Evolutionary conservation across 2,888 invertebrate genomes (phyloP), one percentile per base, ranked within the genome.

Genomic region (Rotaria sp.): DNA sequence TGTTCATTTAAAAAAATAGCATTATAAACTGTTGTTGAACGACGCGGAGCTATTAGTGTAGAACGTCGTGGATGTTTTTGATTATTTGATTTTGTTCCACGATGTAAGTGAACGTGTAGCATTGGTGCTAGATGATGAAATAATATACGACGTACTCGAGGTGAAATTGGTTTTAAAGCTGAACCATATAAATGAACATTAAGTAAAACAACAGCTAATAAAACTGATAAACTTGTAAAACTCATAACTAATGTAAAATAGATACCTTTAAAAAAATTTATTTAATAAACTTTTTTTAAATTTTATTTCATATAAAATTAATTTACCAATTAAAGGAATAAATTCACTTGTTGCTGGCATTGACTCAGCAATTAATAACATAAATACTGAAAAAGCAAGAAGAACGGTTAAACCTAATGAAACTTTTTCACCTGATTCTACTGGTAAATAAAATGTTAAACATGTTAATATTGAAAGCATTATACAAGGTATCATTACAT

Each of bases 381-480:
- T 93, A 89, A 93, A 93, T 84, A 93, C 93, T 85, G 92, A 92
- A 90, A 93, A 93, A 21, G 93, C 93, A 84, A 93, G 90, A 21
- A 93, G 90, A 26, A 93, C 93, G 11, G 93, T 93, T 87, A 93
- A 91, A 35, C 93, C 93, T 7, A 93, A 90, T 10, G 92, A 93
- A 57, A 93, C 92, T 88, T 93, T 93, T 89, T 93, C 92, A 4
- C 92, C 92, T 13, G 91, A 91, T 88, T 92, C 92, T 2, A 93
- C 92, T 7, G 93, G 93, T 84, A 93, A 89, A 87, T 92, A 91
- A 89, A 93, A 93, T 24, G 92, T 92, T 21, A 93, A 91, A 85
- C 93, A 90, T 1, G 93, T 93, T 84, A 93, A 89, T 93, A 94
- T 84, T 91, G 93, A 84, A 94, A 93, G 91, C 91, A 93, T 91